Percentiles rank a stretch among this genome's conserved stretches.
Conservation (phyloP, 92 coral and sea anemone genomes). For the Galaxea fascicularis region DNA sequence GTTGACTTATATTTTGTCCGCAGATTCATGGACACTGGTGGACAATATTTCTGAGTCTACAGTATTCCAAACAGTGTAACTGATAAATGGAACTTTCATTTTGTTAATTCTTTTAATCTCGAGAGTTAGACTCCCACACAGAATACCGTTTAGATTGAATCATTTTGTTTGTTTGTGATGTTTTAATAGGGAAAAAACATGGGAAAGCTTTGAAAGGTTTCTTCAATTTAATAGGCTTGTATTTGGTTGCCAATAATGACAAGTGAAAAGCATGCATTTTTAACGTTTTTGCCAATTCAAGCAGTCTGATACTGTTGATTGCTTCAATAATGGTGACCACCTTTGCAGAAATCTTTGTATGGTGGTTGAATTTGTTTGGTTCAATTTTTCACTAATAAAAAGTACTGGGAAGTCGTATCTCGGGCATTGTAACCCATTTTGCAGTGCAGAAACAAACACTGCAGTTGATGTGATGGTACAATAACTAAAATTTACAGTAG, state of each 20-base stretch:
- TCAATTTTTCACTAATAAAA: too few relatives aligned
- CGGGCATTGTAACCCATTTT: too few relatives aligned
- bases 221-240: not conserved
- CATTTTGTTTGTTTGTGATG: not conserved
- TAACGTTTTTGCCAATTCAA: not conserved
- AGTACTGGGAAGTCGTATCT: too few relatives aligned
- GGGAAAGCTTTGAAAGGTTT: not conserved
- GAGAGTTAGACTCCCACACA: conserved; percentile 9
- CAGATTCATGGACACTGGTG: too few relatives aligned
- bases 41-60: too few relatives aligned
- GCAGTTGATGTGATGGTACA: too few relatives aligned
- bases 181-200: not conserved
- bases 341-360: not conserved
- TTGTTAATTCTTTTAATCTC: not conserved
- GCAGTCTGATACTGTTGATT: not conserved
- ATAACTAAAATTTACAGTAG: too few relatives aligned
- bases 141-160: not conserved
- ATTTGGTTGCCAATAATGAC: not conserved
- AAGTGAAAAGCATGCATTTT: not conserved
- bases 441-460: too few relatives aligned
- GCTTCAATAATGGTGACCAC: not conserved
- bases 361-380: not conserved
- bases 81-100: conserved; percentile 13
- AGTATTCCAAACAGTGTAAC: not conserved
- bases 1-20: too few relatives aligned